Conservation (phyloP, 1,140 invertebrate species). For the Drosophila rhopaloa region DNA sequence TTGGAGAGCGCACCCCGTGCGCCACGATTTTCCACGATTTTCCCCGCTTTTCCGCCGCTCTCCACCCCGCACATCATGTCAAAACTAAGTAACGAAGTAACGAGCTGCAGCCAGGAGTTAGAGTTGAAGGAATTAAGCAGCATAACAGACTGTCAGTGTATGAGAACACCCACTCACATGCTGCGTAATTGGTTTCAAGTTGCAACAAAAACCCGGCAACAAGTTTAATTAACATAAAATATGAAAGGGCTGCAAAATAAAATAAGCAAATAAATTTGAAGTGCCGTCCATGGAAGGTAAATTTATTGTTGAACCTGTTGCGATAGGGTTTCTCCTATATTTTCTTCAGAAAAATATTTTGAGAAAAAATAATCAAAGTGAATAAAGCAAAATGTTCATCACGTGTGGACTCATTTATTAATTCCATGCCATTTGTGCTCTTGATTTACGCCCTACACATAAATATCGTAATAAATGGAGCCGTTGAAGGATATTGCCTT, state of each 20-base stretch:
- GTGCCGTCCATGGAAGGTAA: slow-evolving; percentile 24
- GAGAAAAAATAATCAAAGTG: slow-evolving; percentile 36
- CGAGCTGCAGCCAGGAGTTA: slow-evolving; percentile 33
- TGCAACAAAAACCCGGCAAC: slow-evolving; percentile 62
- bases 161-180: slow-evolving; percentile 27
- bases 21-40: slow-evolving; percentile 28
- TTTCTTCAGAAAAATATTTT: slow-evolving; percentile 2
- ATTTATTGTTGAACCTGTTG: slow-evolving; percentile 45
- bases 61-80: slow-evolving; percentile 34
- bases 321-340: neutral
- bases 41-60: neutral
- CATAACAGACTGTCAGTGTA: slow-evolving; percentile 67
- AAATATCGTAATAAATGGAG: slow-evolving; percentile 78
- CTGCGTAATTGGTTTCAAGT: slow-evolving; percentile 77
- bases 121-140: slow-evolving; percentile 67
- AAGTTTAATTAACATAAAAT: slow-evolving; percentile 83
- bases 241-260: slow-evolving; percentile 46
- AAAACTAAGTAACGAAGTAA: slow-evolving; percentile 80
- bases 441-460: slow-evolving; percentile 74
- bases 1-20: slow-evolving; percentile 38
- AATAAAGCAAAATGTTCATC: slow-evolving; percentile 29
- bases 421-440: slow-evolving; percentile 79
- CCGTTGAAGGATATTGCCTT: slow-evolving; percentile 56
- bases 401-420: slow-evolving; percentile 74
- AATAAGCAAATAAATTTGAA: slow-evolving; percentile 57